A percentile compares a stretch with the other conserved stretches of the same genome.
Conservation (phyloP, 2,888 invertebrate species). For the Trichogramma dendrolimi region DNA sequence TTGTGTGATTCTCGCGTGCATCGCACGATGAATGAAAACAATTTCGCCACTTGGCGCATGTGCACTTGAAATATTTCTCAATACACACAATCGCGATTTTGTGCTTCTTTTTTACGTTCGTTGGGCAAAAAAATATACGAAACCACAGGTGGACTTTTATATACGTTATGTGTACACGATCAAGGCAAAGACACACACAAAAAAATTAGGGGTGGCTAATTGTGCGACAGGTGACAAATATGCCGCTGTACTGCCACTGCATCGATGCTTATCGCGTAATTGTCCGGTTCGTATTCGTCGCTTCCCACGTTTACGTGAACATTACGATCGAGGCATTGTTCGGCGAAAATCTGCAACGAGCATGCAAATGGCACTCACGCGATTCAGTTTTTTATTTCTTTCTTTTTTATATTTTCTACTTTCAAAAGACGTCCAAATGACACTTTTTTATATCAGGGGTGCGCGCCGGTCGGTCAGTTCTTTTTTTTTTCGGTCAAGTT, state of each 20-base stretch:
- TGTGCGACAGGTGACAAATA: conserved; percentile 38
- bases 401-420: not conserved
- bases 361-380: conserved; percentile 8
- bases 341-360: not conserved
- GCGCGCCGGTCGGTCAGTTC: not conserved
- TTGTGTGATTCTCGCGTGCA: too few relatives aligned
- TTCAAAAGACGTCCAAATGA: too few relatives aligned
- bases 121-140: not conserved
- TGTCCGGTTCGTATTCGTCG: too few relatives aligned
- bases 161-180: too few relatives aligned
- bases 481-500: not conserved
- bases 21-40: too few relatives aligned
- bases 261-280: too few relatives aligned
- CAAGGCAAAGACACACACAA: not conserved
- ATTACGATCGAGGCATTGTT: not conserved
- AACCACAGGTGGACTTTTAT: not conserved
- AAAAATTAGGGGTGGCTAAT: conserved; percentile 37
- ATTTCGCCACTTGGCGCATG: too few relatives aligned
- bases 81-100: not conserved
- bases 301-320: conserved; percentile 22
- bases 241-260: not conserved
- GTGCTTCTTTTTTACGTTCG: not conserved
- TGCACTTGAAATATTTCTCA: too few relatives aligned
- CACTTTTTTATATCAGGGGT: not conserved
- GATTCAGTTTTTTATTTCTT: conserved; percentile 1